Evolutionary conservation across 2,888 invertebrate species (phyloP), one percentile per base, ranked within the genome.

Genomic region (Danaus chrysippus): DNA sequence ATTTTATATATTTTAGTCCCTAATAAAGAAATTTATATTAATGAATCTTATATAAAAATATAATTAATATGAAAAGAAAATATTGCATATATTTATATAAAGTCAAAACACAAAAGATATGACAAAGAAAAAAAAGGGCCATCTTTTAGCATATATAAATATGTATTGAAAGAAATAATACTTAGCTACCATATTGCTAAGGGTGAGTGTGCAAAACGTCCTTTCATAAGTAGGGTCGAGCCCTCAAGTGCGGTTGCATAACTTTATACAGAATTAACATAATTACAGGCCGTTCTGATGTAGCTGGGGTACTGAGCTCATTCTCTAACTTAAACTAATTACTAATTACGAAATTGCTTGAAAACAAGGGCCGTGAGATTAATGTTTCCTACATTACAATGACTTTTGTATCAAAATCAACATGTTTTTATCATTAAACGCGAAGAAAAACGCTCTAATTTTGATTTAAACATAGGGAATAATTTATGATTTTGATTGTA

Each of bases 191-290:
- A 74, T 71, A 74, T 75, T 72, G 73, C 70, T 70, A 69, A 74
- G 78, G 80, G 77, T 60, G 79, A 76, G 79, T 81, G 80, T 71
- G 76, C 76, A 70, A 79, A 84, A 80, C 75, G 78, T 70, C 72
- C 70, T 70, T 73, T 76, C 75, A 74, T 77, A 80, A 80, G 78
- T 74, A 75, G 79, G 79, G 78, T 78, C 75, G 73, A 71, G 73
- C 86, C 83, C 84, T 81, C 72, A 83, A 86, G 82, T 80, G 82
- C 72, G 84, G 82, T 81, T 74, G 83, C 84, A 86, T 83, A 85
- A 89, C 85, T 88, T 89, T 87, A 89, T 88, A 79, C 74, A 76
- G 79, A 82, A 87, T 89, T 88, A 89, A 84, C 88, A 87, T 90
- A 90, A 90, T 90, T 89, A 87, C 76, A 76, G 76, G 72, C 77